Evolutionary conservation across 2,888 invertebrate genomes (phyloP), one percentile per base, ranked within the genome.

Genomic region (Drosophila seclusa): DNA sequence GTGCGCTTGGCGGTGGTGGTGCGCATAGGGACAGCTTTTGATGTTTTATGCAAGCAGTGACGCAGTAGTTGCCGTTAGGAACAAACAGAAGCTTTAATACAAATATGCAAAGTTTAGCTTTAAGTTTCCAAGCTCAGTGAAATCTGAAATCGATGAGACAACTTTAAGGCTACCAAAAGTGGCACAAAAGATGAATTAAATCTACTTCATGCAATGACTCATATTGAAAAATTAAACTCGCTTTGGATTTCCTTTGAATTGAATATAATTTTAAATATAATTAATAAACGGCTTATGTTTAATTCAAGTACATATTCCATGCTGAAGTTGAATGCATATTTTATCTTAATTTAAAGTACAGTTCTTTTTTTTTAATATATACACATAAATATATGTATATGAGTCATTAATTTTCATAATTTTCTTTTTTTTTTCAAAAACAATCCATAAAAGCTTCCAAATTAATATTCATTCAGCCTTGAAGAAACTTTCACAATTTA

Each of bases 31-130:
- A 78, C 64, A 70, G 59, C 80, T 75, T 85, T 87, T 85, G 87
- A 87, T 86, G 86, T 86, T 87, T 87, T 86, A 87, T 86, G 85
- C 86, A 86, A 68, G 71, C 69, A 40, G 31, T 31, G 52, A n/a
- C 27, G n/a, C 38, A 2, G 27, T 42, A 54, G 68, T 54, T 55
- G 61, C 48, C 55, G 63, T 62, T 61, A 40, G 54, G 5, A 68
- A 21, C 36, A 49, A 68, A 27, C 54, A 45, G 7, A 60, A 64
- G 49, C 60, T 61, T 50, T 53, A 65, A 68, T 53, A 42, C 29
- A 66, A 78, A 67, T 58, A 57, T 54, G 21, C 50, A 63, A 49
- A 63, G 42, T 62, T 49, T 21, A 16, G 11, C 45, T 64, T 34
- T 61, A 73, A 73, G 42, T 49, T 42, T 6, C 6, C 27, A 18